A percentile compares a stretch with the other conserved stretches of the same genome.
phyloP scores from a whole-genome alignment of 2,888 invertebrate species.

The Limnephilus auricula region DNA sequence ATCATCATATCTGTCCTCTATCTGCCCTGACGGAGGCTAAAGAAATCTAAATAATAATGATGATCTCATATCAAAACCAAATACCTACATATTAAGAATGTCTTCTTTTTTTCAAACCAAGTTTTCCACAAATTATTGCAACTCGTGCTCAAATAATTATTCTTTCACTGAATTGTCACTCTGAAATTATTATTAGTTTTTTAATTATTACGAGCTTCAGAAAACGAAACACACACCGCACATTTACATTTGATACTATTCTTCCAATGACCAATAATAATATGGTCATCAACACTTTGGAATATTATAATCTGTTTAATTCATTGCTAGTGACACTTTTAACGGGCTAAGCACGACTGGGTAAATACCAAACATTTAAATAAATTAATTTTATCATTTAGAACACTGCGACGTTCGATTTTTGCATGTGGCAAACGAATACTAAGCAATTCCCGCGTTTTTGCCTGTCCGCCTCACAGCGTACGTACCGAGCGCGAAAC shows the following conservation, averaged over 20 bases:
- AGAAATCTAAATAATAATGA: too few relatives aligned
- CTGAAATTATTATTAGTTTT: not conserved
- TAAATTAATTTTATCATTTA: not conserved
- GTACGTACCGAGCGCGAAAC: conserved; percentile 9
- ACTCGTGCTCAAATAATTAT: not conserved
- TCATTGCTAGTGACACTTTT: not conserved
- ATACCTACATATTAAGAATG: not conserved
- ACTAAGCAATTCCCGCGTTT: conserved; percentile 22
- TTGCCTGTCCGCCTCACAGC: not conserved
- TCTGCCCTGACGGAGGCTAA: too few relatives aligned
- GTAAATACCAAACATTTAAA: not conserved
- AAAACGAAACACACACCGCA: not conserved
- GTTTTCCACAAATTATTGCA: not conserved
- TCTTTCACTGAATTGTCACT: not conserved
- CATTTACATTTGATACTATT: not conserved
- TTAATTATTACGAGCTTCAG: not conserved
- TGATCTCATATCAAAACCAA: not conserved
- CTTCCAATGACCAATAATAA: not conserved
- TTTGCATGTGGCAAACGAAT: not conserved
- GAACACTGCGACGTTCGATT: not conserved
- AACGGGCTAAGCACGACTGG: not conserved
- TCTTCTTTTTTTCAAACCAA: not conserved
- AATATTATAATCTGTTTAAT: not conserved
- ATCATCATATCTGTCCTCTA: too few relatives aligned
- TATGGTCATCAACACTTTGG: not conserved